Conservation (phyloP, 2,113 vertebrate genomes). For the Pogona vitticeps region DNA sequence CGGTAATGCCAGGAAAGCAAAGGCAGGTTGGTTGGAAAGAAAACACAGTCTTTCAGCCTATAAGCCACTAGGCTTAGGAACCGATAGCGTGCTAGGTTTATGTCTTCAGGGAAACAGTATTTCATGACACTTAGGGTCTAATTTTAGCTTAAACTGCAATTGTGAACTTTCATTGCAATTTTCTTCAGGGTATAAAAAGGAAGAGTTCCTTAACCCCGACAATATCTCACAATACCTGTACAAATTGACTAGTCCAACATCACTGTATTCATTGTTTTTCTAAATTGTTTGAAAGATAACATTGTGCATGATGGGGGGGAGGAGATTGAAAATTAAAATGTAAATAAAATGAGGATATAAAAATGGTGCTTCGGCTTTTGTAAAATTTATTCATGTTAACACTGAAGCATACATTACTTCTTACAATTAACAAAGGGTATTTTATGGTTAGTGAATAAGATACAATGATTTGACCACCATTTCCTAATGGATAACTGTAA, state of each 20-base stretch:
- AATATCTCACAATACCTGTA: not conserved
- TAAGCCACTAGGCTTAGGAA: conserved; percentile 10
- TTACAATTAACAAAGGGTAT: not conserved
- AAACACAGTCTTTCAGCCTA: not conserved
- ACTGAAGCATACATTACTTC: not conserved
- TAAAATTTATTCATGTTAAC: not conserved
- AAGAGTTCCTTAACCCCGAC: not conserved
- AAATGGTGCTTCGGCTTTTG: not conserved
- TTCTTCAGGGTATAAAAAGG: conserved; percentile 1
- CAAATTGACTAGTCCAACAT: not conserved
- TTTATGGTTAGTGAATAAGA: not conserved
- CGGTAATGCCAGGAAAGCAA: not conserved
- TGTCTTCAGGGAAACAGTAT: conserved; percentile 29
- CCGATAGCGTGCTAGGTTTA: not conserved
- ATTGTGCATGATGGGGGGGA: not conserved
- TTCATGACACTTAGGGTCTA: conserved; percentile 41
- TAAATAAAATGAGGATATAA: not conserved
- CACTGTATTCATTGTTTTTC: not conserved
- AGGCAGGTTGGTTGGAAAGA: not conserved
- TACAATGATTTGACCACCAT: not conserved
- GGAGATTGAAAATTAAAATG: not conserved
- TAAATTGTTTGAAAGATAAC: not conserved
- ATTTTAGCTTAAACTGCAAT: conserved; percentile 37
- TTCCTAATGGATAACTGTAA: not conserved
- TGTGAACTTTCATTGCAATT: conserved; percentile 45